Evolutionary conservation across 2,797 vertebrate genomes (phyloP).

Genomic region (Pristis pectinata): DNA sequence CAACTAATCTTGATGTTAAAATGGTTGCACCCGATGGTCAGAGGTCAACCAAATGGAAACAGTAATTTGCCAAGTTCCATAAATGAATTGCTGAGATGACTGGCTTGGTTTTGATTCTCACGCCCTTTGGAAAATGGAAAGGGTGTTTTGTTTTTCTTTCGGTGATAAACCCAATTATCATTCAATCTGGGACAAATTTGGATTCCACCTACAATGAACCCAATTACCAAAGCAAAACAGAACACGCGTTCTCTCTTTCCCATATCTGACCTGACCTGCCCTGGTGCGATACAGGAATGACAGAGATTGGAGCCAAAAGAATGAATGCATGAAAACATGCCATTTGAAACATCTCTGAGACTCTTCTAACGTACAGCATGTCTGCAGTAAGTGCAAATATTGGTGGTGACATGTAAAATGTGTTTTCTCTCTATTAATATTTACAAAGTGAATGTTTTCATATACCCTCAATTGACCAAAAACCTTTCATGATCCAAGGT

Average conservation of each 20-base stretch:
- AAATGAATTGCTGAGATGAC: neutral
- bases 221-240: slow-evolving; percentile 23
- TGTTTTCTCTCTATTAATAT: neutral
- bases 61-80: neutral
- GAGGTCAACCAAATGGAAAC: neutral
- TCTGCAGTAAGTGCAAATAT: neutral
- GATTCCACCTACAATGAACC: neutral
- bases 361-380: neutral
- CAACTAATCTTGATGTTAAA: slow-evolving; percentile 19
- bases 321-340: neutral
- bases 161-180: neutral
- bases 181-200: neutral
- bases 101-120: neutral
- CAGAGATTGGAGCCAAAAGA: neutral
- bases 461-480: neutral
- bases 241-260: neutral
- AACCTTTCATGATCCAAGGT: neutral
- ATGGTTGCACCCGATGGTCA: neutral
- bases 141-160: neutral
- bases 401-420: neutral
- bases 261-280: neutral
- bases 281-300: neutral
- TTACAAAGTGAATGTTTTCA: neutral
- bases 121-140: neutral
- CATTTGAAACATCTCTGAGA: neutral